phyloP scores from a whole-genome alignment of 2,113 vertebrate genomes.

The Pseudorectes ferrugineus region DNA sequence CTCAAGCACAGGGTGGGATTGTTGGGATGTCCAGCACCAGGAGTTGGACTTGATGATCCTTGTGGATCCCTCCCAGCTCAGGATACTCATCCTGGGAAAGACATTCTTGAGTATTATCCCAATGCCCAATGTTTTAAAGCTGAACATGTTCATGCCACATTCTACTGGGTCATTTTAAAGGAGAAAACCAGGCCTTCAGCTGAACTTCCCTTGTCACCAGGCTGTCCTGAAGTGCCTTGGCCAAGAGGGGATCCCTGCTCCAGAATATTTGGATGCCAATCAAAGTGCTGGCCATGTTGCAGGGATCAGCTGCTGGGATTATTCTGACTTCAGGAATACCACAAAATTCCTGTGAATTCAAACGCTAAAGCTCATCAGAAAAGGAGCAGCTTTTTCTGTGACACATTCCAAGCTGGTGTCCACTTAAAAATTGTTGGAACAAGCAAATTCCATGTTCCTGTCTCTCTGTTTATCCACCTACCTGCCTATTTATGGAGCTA shows the following conservation, averaged over 20 bases:
- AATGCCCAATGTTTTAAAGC: neutral
- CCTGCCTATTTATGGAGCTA: neutral
- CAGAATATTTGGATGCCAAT: neutral
- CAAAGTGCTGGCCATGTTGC: neutral
- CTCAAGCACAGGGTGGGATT: neutral
- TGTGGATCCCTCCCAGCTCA: too few species aligned
- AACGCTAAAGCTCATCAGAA: neutral
- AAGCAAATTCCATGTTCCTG: neutral
- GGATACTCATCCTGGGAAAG: neutral
- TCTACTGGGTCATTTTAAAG: neutral
- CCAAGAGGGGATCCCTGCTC: neutral
- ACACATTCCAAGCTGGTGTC: neutral
- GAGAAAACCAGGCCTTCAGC: neutral
- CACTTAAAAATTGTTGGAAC: neutral
- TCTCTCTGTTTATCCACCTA: neutral
- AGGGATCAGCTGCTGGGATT: neutral
- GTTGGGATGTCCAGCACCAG: neutral
- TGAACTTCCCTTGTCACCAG: neutral
- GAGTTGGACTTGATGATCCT: fast-evolving
- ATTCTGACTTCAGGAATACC: neutral
- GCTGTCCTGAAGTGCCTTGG: neutral
- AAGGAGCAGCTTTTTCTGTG: neutral
- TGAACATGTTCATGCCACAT: fast-evolving
- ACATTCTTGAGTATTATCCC: neutral
- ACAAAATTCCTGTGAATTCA: neutral